Evolutionary conservation across 2,797 vertebrate species (phyloP).

Genomic region (Hybognathus amarus): DNA sequence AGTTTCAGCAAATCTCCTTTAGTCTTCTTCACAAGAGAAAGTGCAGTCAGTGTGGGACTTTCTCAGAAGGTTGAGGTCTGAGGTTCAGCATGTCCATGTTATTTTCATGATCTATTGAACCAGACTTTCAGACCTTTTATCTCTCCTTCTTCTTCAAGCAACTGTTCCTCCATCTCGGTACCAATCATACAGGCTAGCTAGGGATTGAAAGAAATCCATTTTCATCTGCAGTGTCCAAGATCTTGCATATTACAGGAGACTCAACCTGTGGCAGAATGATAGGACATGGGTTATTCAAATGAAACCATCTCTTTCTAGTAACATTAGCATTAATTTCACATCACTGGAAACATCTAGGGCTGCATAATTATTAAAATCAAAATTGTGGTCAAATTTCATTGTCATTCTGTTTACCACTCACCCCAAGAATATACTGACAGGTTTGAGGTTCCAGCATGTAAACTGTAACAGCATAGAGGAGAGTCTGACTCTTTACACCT

Average conservation of each 20-base stretch:
- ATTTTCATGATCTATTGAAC: neutral
- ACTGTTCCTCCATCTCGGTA: neutral
- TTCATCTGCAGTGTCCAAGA: conserved; percentile 96
- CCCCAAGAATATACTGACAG: conserved; percentile 98
- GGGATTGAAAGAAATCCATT: conserved; percentile 91
- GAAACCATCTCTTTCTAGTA: neutral
- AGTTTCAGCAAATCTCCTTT: conserved; percentile 4
- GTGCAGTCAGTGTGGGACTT: neutral
- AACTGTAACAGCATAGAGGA: conserved; percentile 95
- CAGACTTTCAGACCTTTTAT: conserved; percentile 6
- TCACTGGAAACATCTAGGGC: neutral
- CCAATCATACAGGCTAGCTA: conserved; percentile 72
- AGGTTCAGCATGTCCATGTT: conserved; percentile 2
- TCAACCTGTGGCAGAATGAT: conserved; percentile 82
- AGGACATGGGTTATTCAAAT: neutral
- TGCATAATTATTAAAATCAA: neutral
- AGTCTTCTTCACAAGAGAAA: conserved; percentile 1
- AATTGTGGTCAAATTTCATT: neutral
- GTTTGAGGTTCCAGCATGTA: conserved; percentile 98
- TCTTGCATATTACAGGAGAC: conserved; percentile 97
- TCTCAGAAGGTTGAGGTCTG: conserved; percentile 42
- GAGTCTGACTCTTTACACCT: conserved; percentile 99
- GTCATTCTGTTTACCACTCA: conserved; percentile 68
- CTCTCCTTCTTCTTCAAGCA: neutral
- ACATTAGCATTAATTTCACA: neutral